Evolutionary conservation across 2,888 invertebrate genomes (phyloP).

Genomic region (Oligia fasciuncula): DNA sequence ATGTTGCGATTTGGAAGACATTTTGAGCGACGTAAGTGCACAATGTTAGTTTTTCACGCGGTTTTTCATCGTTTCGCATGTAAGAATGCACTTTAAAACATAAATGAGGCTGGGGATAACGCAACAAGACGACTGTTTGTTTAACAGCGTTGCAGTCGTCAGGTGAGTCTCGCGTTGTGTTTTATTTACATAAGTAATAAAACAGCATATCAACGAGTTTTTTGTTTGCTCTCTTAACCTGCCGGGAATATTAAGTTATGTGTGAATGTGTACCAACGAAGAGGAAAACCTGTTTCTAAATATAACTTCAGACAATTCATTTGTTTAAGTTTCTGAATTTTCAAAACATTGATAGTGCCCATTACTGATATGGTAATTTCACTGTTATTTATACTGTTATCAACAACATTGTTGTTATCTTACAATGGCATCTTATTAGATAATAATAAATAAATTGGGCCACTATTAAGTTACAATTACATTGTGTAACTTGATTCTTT

Average conservation of each 20-base stretch:
- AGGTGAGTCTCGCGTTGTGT: constrained; percentile 48
- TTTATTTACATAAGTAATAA: constrained; percentile 58
- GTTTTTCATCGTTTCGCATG: constrained; percentile 56
- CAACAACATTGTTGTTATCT: constrained; percentile 34
- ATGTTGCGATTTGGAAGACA: constrained; percentile 87
- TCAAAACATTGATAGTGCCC: not conserved
- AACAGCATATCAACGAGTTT: constrained; percentile 55
- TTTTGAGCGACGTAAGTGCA: constrained; percentile 88
- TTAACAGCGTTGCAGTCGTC: constrained; percentile 27
- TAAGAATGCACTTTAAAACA: constrained; percentile 54
- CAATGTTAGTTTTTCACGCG: constrained; percentile 59
- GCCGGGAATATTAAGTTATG: constrained; percentile 46
- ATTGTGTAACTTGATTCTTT: constrained; percentile 39
- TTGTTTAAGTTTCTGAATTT: constrained; percentile 11
- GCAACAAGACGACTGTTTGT: constrained; percentile 43
- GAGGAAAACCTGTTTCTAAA: constrained; percentile 38
- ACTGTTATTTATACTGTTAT: constrained; percentile 15
- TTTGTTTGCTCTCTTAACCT: constrained; percentile 56
- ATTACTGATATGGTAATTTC: not conserved
- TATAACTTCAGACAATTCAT: constrained; percentile 20
- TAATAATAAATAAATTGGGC: constrained; percentile 25
- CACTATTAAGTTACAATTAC: constrained; percentile 12
- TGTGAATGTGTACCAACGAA: constrained; percentile 23
- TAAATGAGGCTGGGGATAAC: constrained; percentile 40
- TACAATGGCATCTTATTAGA: constrained; percentile 12